Evolutionary conservation across 2,888 invertebrate species (phyloP), one percentile per base, ranked within the genome.

Genomic region (Latrodectus elegans): DNA sequence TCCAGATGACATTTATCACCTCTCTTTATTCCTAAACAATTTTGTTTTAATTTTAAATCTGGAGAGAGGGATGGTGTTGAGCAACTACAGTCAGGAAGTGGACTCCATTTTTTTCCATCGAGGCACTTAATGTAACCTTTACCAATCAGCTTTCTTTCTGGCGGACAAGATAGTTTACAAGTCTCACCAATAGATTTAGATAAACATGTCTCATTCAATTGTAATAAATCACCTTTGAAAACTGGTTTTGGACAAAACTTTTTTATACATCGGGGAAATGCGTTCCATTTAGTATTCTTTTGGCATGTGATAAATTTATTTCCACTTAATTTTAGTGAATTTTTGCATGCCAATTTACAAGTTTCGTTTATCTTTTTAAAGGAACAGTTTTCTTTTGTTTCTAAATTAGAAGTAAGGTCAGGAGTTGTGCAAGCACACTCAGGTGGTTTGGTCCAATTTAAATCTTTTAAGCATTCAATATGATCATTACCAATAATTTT

Each of bases 401-500:
- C 26, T 1, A 78, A n/a, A 11, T 51, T 8, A 1, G 17, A 3
- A 4, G 9, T 2, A 6, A 78, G 51, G 1, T 26, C 0, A 53
- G 78, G 78, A 26, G 11, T 10, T 0, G 15, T n/a, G 26, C 78
- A 78, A 0, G 64, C 12, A 12, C 78, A 78, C 12, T 38, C 55
- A n/a, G 78, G 78, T 14, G 68, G 26, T 10, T 22, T 4, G 8
- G 12, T 70, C 78, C 78, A 78, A 14, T 17, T 68, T 10, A 38
- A 0, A n/a, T 52, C 22, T 9, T 55, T 55, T 15, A 70, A 11
- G 26, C 78, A 78, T 1, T 15, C n/a, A 12, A 70, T 70, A 8
- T 8, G 8, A 1, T 11, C 26, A 8, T 52, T 9, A 15, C 78
- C 78, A 10, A 78, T 38, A 3, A 78, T 55, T 26, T 49, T 17